A percentile compares a stretch with the other conserved stretches of the same genome.
Evolutionary conservation across 2,113 vertebrate genomes (phyloP).

Genomic region (Paramormyrops kingsleyae): DNA sequence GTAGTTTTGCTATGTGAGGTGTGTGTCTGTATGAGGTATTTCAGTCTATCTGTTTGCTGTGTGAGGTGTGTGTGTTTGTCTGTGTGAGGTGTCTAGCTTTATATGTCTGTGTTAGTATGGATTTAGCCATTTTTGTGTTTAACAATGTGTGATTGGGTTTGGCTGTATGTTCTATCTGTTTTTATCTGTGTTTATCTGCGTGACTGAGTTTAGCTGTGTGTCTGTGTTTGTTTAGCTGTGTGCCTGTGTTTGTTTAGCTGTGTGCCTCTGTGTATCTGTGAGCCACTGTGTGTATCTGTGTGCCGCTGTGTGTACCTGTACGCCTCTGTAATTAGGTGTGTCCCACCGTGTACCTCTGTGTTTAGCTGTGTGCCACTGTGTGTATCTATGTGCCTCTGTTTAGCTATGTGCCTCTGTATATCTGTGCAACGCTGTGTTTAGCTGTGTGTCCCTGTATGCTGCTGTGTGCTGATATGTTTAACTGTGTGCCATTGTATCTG

Average conservation of each 20-base stretch:
- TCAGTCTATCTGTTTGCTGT: too few relatives aligned
- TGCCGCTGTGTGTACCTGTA: background rate
- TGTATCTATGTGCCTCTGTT: constrained; percentile 19
- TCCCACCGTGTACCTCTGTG: background rate
- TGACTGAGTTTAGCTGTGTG: constrained; percentile 34
- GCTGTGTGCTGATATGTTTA: background rate
- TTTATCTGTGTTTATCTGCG: constrained; percentile 15
- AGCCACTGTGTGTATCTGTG: constrained; percentile 22
- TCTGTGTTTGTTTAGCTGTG: too few relatives aligned
- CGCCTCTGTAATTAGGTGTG: background rate
- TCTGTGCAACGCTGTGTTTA: too few relatives aligned
- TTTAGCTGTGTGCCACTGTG: background rate
- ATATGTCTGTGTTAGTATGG: background rate
- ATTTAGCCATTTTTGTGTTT: background rate
- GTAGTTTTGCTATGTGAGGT: too few relatives aligned
- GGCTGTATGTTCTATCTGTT: constrained; percentile 18
- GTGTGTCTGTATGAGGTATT: too few relatives aligned
- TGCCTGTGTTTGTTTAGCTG: constrained; percentile 15
- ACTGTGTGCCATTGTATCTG: constrained; percentile 26
- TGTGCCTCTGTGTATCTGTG: constrained; percentile 23
- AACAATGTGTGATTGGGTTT: constrained; percentile 28
- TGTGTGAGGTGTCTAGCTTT: background rate
- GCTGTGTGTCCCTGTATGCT: background rate
- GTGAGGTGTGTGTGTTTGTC: background rate
- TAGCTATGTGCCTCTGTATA: background rate